Percentiles rank a stretch among this genome's conserved stretches.
phyloP scores from a whole-genome alignment of 2,113 vertebrate species.

The Oryzias melastigma region DNA sequence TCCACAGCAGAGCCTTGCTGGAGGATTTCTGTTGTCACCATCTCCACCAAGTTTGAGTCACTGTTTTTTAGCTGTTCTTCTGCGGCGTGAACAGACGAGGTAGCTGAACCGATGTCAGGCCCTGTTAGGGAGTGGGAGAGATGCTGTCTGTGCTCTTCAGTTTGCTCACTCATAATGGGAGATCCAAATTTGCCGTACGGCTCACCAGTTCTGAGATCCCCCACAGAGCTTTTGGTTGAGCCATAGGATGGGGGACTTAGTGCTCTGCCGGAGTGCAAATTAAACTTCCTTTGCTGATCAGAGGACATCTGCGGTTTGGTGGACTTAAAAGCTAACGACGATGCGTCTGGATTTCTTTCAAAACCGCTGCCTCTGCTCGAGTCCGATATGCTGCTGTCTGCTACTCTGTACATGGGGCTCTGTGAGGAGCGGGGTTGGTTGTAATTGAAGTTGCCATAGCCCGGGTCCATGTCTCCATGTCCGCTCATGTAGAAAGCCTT shows the following conservation, averaged over 20 bases:
- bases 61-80: constrained; percentile 97
- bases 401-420: constrained; percentile 96
- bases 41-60: constrained; percentile 92
- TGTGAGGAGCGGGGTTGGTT: constrained; percentile 97
- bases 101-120: constrained; percentile 87
- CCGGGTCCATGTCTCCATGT: constrained; percentile 96
- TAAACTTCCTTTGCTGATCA: constrained; percentile 95
- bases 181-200: constrained; percentile 92
- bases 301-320: constrained; percentile 93
- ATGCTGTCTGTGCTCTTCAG: constrained; percentile 91
- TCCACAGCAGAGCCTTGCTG: constrained; percentile 92
- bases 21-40: constrained; percentile 96
- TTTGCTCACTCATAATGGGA: constrained; percentile 86
- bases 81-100: constrained; percentile 91
- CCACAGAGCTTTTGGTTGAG: constrained; percentile 88
- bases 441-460: constrained; percentile 95
- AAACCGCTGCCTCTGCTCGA: constrained; percentile 92
- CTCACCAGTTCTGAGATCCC: constrained; percentile 86
- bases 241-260: constrained; percentile 92
- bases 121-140: constrained; percentile 87
- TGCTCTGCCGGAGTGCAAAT: constrained; percentile 88
- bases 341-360: constrained; percentile 91
- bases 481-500: constrained; percentile 99
- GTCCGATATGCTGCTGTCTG: constrained; percentile 92
- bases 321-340: constrained; percentile 95